Conservation (phyloP, 2,113 vertebrate species). For the Fregetta grallaria region DNA sequence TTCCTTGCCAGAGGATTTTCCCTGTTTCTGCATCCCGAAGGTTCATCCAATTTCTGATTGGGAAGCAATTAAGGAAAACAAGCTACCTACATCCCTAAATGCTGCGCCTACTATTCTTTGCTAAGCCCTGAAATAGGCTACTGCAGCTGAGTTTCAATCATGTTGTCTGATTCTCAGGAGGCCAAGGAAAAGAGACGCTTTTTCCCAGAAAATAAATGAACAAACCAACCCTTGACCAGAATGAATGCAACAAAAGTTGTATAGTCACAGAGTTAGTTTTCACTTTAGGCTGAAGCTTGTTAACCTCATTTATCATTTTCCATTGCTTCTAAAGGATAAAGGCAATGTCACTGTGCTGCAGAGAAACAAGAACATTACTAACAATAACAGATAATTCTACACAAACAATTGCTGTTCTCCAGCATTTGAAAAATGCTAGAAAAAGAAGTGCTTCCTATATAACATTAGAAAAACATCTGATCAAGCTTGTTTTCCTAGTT, state of each 20-base stretch:
- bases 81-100: background rate
- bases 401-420: background rate
- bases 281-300: background rate
- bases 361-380: background rate
- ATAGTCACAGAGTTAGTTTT: background rate
- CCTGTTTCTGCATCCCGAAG: constrained; percentile 98
- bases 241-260: background rate
- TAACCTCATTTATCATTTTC: constrained; percentile 22
- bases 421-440: background rate
- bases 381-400: background rate
- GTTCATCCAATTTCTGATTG: constrained; percentile 97
- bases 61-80: constrained; percentile 70
- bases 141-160: background rate
- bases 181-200: background rate
- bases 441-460: background rate
- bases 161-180: background rate
- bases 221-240: background rate
- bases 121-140: background rate
- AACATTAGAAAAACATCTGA: background rate
- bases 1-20: constrained; percentile 98
- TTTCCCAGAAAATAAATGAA: background rate
- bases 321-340: background rate
- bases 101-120: background rate
- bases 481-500: background rate
- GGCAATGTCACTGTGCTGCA: background rate